Conservation (phyloP, 2,797 vertebrate species). For the Trachurus trachurus region DNA sequence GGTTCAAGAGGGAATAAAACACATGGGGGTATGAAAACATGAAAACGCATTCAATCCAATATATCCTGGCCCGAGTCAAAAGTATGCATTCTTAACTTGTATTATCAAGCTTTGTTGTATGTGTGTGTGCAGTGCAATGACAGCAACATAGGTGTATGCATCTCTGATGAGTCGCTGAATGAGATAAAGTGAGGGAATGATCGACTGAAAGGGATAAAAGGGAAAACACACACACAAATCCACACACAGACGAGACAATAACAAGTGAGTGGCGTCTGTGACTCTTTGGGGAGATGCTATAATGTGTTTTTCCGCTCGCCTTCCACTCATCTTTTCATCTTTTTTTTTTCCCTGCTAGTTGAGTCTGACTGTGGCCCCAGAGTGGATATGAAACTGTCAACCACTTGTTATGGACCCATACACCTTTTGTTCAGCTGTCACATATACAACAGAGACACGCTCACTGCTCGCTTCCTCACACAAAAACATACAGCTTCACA, state of each 20-base stretch:
- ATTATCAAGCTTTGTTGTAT: neutral
- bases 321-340: slow-evolving; percentile 47
- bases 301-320: slow-evolving; percentile 61
- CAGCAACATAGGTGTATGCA: slow-evolving; percentile 2
- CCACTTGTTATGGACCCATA: slow-evolving; percentile 51
- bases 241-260: slow-evolving; percentile 33
- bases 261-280: slow-evolving; percentile 55
- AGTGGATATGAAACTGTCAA: slow-evolving; percentile 57
- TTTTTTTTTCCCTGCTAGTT: slow-evolving; percentile 26
- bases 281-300: slow-evolving; percentile 52
- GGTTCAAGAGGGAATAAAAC: neutral
- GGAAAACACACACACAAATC: slow-evolving; percentile 25
- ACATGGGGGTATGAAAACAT: slow-evolving; percentile 2
- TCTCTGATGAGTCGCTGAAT: neutral
- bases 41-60: neutral
- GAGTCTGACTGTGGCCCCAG: slow-evolving; percentile 45
- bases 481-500: neutral
- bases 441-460: slow-evolving; percentile 12
- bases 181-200: slow-evolving; percentile 25
- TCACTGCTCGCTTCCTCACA: neutral
- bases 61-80: neutral
- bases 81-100: too few relatives aligned
- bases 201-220: slow-evolving; percentile 3
- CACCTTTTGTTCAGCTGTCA: slow-evolving; percentile 53
- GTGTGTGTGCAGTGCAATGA: neutral